Conservation (phyloP, 2,113 vertebrate genomes). For the Stercorarius parasiticus region DNA sequence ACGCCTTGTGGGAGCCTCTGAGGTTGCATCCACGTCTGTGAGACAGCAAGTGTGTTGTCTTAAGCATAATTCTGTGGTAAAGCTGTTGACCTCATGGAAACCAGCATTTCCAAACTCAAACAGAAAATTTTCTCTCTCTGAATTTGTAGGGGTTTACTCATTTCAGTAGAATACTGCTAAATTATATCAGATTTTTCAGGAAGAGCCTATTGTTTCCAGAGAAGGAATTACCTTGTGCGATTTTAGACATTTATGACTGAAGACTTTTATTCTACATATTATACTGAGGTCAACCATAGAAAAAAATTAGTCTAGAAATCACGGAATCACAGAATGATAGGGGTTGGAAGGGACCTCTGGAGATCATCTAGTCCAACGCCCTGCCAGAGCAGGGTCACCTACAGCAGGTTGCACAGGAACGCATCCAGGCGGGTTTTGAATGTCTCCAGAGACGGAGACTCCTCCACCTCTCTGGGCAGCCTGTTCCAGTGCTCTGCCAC, state of each 20-base stretch:
- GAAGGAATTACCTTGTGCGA: not conserved
- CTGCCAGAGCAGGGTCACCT: too few species aligned
- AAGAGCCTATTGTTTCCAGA: not conserved
- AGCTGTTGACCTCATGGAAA: not conserved
- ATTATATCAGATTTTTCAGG: not conserved
- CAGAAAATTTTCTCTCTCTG: not conserved
- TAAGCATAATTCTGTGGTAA: not conserved
- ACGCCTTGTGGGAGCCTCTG: fast-evolving
- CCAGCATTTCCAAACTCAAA: not conserved
- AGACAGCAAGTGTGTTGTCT: not conserved
- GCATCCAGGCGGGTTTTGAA: too few species aligned
- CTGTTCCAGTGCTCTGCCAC: too few species aligned
- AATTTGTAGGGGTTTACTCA: not conserved
- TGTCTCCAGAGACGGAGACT: too few species aligned
- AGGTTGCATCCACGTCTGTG: fast-evolving
- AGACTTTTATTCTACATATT: not conserved
- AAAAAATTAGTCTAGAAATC: not conserved
- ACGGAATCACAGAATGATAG: too few species aligned
- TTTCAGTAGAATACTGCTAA: not conserved
- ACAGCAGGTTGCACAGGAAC: too few species aligned
- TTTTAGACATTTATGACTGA: not conserved
- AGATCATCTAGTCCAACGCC: too few species aligned
- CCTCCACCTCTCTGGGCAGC: too few species aligned
- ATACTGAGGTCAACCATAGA: not conserved
- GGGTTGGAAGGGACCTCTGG: too few species aligned